A percentile compares a stretch with the other conserved stretches of the same genome.
phyloP scores from a whole-genome alignment of 64 coral and sea anemone species.

The Astreopora myriophthalma region DNA sequence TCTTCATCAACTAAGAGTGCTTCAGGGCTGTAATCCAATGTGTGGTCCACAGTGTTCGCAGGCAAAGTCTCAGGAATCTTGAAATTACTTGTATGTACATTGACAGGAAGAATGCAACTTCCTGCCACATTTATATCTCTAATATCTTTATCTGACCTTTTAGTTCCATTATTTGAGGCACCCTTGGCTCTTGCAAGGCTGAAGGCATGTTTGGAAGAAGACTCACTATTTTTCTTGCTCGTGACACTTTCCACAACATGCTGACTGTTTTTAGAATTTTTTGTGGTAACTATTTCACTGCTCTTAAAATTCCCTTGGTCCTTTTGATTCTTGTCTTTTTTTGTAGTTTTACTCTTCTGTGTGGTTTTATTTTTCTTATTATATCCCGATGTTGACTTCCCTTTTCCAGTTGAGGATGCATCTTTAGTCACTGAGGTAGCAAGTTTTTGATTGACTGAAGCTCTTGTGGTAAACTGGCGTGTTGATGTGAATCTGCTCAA shows the following conservation, averaged over 20 bases:
- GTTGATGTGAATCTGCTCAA: background rate
- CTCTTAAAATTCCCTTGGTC: background rate
- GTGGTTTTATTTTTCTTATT: background rate
- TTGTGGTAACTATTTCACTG: background rate
- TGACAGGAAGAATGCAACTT: background rate
- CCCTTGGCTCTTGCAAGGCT: background rate
- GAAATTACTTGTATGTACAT: background rate
- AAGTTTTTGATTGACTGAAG: background rate
- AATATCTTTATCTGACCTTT: background rate
- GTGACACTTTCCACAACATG: background rate
- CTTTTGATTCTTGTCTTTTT: background rate
- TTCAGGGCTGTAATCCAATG: conserved; percentile 4
- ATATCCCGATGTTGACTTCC: background rate
- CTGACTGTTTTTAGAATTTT: background rate
- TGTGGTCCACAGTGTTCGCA: background rate
- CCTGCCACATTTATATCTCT: background rate
- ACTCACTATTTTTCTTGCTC: background rate
- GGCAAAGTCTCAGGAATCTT: background rate
- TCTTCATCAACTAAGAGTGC: background rate
- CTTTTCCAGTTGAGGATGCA: background rate
- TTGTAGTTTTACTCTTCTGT: background rate
- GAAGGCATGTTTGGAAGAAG: background rate
- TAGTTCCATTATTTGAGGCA: background rate
- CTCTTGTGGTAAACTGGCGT: background rate
- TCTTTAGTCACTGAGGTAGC: background rate